Conservation (phyloP, 2,888 invertebrate genomes). For the Oligia latruncula region DNA sequence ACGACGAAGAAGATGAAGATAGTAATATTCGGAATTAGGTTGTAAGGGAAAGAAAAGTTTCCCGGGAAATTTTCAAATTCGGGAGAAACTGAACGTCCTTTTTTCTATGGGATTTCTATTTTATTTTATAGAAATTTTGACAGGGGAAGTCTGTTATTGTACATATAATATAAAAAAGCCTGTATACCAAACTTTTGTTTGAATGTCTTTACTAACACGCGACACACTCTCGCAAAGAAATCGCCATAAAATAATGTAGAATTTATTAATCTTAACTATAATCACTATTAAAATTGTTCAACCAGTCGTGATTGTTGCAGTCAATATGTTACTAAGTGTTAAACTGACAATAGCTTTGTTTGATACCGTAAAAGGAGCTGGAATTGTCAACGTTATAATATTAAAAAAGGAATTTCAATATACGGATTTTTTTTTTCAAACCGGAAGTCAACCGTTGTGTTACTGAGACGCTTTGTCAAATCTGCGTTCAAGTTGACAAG, state of each 20-base stretch:
- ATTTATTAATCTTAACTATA: conserved; percentile 41
- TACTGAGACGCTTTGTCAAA: conserved; percentile 15
- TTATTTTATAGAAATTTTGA: background rate
- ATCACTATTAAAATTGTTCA: conserved; percentile 32
- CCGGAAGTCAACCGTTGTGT: conserved; percentile 2
- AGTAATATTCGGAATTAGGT: background rate
- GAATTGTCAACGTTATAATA: background rate
- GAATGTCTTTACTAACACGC: background rate
- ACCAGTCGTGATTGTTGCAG: conserved; percentile 21
- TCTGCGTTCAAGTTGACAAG: background rate
- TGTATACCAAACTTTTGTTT: background rate
- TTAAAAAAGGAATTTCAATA: background rate
- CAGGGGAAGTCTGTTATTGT: no score
- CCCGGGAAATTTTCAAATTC: background rate
- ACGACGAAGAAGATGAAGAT: background rate
- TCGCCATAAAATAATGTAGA: conserved; percentile 14
- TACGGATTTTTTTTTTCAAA: conserved; percentile 1
- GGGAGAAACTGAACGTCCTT: background rate
- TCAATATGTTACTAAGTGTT: conserved; percentile 30
- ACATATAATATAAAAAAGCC: background rate
- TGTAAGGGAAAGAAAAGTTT: background rate
- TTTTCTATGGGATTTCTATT: background rate
- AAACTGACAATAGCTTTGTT: conserved; percentile 13
- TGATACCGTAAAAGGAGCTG: background rate
- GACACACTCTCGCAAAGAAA: conserved; percentile 20